These are phyloP conservation scores for Vespertilio murinus DNA, from an alignment of 2,797 vertebrate genomes.

Conservation along the genomic window DNA sequence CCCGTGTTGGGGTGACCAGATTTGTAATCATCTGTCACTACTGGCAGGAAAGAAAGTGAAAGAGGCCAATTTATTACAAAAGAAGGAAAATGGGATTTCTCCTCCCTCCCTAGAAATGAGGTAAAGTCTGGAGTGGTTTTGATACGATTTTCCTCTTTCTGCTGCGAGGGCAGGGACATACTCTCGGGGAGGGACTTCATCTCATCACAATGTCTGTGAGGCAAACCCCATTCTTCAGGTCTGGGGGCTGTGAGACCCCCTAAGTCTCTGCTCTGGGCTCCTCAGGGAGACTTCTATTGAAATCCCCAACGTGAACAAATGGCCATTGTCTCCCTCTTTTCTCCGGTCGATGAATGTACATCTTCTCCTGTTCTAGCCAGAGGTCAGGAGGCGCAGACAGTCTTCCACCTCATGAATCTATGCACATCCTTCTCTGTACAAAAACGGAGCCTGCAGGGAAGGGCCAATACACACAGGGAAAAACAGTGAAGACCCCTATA, in stretches of 20 bases:
- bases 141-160: conserved; percentile 24
- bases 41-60: conserved; percentile 52
- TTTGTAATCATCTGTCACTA: conserved; percentile 60
- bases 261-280: background rate
- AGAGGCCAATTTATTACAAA: conserved; percentile 59
- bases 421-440: background rate
- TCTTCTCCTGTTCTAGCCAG: background rate
- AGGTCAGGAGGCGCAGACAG: background rate
- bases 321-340: background rate
- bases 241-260: background rate
- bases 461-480: background rate
- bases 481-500: background rate
- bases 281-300: background rate
- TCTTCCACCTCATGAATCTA: background rate
- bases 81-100: conserved; percentile 20
- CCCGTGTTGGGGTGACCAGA: conserved; percentile 21
- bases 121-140: background rate
- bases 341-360: no score
- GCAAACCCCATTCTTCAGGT: background rate
- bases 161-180: background rate
- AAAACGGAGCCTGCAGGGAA: background rate
- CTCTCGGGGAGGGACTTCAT: background rate
- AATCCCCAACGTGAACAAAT: background rate
- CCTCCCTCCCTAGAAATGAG: background rate
- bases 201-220: background rate